Conservation (phyloP, 2,888 invertebrate species). For the Tridacna crocea region DNA sequence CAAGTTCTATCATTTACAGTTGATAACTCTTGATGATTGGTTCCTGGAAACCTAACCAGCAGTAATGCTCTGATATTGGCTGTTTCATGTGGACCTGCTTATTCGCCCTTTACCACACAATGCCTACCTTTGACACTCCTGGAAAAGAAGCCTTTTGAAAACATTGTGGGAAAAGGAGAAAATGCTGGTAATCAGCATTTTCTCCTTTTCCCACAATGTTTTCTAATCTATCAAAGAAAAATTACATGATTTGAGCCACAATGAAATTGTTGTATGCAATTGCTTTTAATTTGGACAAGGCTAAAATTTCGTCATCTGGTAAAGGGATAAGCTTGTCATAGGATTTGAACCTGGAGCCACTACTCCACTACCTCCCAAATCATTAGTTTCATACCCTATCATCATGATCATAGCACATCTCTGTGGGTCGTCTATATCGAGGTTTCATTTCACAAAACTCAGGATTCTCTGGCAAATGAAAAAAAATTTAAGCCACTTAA, state of each 20-base stretch:
- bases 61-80: background rate
- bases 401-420: constrained; percentile 69
- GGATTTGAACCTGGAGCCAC: background rate
- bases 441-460: constrained; percentile 64
- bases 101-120: no score
- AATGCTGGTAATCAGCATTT: background rate
- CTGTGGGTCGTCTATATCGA: constrained; percentile 65
- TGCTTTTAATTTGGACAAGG: background rate
- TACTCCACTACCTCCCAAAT: background rate
- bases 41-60: background rate
- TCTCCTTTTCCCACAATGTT: constrained; percentile 3
- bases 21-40: background rate
- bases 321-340: background rate
- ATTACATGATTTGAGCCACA: no score
- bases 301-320: background rate
- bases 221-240: no score
- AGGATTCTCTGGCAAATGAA: constrained; percentile 36
- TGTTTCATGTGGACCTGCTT: no score
- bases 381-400: constrained; percentile 55
- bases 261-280: no score
- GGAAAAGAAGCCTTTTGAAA: no score
- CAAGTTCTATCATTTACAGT: no score
- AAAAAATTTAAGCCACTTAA: background rate
- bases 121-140: no score
- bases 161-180: background rate